Conservation (phyloP, 2,888 invertebrate species). For the Ditylenchus weischeri region DNA sequence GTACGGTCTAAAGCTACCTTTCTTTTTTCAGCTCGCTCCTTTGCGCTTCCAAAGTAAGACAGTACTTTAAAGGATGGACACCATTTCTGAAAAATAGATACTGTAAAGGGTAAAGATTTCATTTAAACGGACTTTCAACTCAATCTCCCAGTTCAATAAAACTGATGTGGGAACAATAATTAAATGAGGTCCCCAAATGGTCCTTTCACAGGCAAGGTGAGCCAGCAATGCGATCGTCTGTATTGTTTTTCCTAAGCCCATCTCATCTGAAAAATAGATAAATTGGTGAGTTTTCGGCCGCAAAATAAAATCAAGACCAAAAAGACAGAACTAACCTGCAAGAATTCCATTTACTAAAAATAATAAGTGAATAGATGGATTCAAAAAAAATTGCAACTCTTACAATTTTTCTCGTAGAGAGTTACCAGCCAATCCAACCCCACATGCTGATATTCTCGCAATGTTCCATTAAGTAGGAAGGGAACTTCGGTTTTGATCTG, state of each 20-base stretch:
- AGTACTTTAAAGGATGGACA: constrained; percentile 97
- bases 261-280: constrained; percentile 31
- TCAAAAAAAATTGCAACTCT: too few relatives aligned
- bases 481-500: constrained; percentile 75
- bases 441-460: constrained; percentile 94
- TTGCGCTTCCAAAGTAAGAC: constrained; percentile 93
- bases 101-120: too few relatives aligned
- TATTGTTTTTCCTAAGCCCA: constrained; percentile 82
- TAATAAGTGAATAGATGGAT: too few relatives aligned
- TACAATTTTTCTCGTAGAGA: constrained; percentile 80
- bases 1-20: constrained; percentile 52
- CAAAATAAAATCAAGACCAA: constrained; percentile 10
- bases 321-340: constrained; percentile 62
- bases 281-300: too few relatives aligned
- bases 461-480: constrained; percentile 79
- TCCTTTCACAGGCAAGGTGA: constrained; percentile 84
- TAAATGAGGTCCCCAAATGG: constrained; percentile 96
- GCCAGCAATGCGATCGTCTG: constrained; percentile 87
- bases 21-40: constrained; percentile 72
- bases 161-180: constrained; percentile 98
- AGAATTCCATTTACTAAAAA: constrained; percentile 79
- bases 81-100: constrained; percentile 77
- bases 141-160: constrained; percentile 99
- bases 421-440: constrained; percentile 95
- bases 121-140: constrained; percentile 65